Percentiles rank a stretch among this genome's conserved stretches.
Evolutionary conservation across 2,113 vertebrate species (phyloP).

Genomic region (Scalopus aquaticus): DNA sequence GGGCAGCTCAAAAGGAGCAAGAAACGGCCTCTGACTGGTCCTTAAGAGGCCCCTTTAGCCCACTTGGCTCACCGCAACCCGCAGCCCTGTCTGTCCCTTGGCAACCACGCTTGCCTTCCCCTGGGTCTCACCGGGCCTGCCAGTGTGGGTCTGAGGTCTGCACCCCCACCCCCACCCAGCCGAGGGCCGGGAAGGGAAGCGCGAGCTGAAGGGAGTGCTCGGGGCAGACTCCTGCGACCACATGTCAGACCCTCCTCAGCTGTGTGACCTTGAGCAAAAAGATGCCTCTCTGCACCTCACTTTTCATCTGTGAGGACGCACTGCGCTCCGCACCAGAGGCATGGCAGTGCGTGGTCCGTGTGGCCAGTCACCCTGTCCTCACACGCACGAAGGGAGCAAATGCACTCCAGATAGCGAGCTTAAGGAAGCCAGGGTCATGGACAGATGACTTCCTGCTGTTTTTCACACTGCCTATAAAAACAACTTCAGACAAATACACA

Average conservation of each 20-base stretch:
- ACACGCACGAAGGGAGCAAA: not conserved
- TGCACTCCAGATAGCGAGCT: not conserved
- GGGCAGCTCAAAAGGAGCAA: not conserved
- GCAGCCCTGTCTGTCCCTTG: too few species aligned
- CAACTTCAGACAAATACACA: not conserved
- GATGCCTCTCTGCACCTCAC: not conserved
- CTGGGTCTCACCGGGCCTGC: not conserved
- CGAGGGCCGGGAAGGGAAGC: too few species aligned
- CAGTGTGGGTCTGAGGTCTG: not conserved
- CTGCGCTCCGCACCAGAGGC: too few species aligned
- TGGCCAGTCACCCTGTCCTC: too few species aligned
- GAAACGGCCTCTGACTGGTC: not conserved
- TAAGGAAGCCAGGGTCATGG: not conserved
- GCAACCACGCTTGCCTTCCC: not conserved
- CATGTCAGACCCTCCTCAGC: not conserved
- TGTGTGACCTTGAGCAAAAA: not conserved
- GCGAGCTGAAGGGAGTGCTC: not conserved
- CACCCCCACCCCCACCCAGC: not conserved
- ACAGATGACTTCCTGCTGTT: not conserved
- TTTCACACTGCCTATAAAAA: not conserved
- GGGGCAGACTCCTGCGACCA: not conserved
- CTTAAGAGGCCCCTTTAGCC: not conserved
- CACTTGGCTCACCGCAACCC: too few species aligned
- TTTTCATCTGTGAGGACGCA: not conserved
- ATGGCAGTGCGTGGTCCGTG: accelerated